Conservation (phyloP, 2,113 vertebrate genomes). For the Oreochromis niloticus region DNA sequence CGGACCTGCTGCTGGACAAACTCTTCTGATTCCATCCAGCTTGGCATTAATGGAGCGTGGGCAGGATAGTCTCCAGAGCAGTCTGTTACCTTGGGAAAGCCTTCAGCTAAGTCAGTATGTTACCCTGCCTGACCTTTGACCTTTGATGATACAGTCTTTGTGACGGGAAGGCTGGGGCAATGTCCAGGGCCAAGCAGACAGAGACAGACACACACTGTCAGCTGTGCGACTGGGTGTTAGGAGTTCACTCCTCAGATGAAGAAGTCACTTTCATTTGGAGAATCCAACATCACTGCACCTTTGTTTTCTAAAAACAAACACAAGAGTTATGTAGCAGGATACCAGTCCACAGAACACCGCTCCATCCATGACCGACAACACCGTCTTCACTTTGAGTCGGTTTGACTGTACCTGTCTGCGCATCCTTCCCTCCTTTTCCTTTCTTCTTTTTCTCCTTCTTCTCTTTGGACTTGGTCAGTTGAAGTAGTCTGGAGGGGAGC, state of each 20-base stretch:
- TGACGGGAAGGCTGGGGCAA: neutral
- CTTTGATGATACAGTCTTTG: neutral
- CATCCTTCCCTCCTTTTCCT: conserved; percentile 74
- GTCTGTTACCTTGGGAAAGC: neutral
- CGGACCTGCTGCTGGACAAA: neutral
- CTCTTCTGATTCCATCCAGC: neutral
- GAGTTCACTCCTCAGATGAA: conserved; percentile 38
- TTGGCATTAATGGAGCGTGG: neutral
- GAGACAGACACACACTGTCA: neutral
- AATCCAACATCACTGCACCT: conserved; percentile 53
- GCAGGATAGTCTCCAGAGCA: neutral
- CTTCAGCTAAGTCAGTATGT: neutral
- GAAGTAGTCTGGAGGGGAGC: conserved; percentile 76
- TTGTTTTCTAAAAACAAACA: conserved; percentile 10
- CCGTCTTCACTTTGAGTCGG: neutral
- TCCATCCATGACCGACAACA: neutral
- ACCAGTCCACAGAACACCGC: neutral
- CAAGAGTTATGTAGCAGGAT: neutral
- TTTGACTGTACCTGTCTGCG: conserved; percentile 25
- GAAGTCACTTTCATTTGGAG: conserved; percentile 76
- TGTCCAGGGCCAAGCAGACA: neutral
- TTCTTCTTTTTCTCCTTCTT: conserved; percentile 86
- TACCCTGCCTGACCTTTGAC: neutral
- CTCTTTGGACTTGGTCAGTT: conserved; percentile 84
- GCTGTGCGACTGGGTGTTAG: neutral